Evolutionary conservation across 2,797 vertebrate genomes (phyloP), one percentile per base, ranked within the genome.

Genomic region (Helarctos malayanus): DNA sequence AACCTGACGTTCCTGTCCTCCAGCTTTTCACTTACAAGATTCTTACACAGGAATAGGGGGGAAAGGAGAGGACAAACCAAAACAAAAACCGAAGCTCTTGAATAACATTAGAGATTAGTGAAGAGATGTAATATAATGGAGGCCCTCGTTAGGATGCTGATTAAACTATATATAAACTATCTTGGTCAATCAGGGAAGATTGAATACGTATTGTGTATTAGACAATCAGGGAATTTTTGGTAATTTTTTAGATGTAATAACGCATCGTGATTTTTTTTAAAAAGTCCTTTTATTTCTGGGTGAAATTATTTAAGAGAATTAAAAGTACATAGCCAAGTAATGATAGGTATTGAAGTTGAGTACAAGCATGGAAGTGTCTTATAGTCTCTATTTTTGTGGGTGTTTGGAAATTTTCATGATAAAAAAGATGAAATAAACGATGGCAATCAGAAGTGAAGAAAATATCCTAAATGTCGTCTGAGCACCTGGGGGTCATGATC

Each of bases 391-490:
- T 38, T 69, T 59, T 61, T n/a, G 45, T 21, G 19, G 59, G 27
- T 35, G 47, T 65, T 80, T 76, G 27, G 29, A 71, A 69, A 81
- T 88, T 76, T 71, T 90, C 27, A 83, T 12, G n/a, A 56, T 59
- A 80, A 82, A 92, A 85, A 89, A 90, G 78, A 68, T 54, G 78
- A 69, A 78, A 84, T 76, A n/a, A 76, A 69, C 29, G 25, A 59
- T 54, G 14, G 38, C 25, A 45, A 18, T 63, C 71, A 35, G 16
- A 85, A 80, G 49, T 6, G 23, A 45, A 94, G 63, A 75, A 82
- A 86, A 56, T n/a, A 63, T 0, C 5, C 2, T n/a, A 18, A 52
- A 54, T 11, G 35, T 23, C 23, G 18, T n/a, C 41, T 86, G 52
- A 78, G 27, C n/a, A 41, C 19, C 13, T n/a, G 27, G 5, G n/a